Evolutionary conservation across 2,113 vertebrate genomes (phyloP).

Genomic region (Physeter macrocephalus): DNA sequence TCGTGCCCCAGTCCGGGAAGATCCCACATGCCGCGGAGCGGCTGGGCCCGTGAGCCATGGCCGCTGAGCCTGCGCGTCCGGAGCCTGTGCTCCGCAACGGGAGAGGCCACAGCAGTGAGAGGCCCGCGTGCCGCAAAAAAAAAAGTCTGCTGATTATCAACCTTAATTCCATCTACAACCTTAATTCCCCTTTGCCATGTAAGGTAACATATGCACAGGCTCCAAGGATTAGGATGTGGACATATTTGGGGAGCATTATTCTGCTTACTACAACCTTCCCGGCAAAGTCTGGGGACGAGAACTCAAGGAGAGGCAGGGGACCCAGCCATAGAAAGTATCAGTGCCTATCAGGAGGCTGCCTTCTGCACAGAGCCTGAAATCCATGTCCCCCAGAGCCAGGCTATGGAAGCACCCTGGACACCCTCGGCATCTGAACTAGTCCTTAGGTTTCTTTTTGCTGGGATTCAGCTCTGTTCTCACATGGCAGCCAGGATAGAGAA

Average conservation of each 20-base stretch:
- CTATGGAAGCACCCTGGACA: not conserved
- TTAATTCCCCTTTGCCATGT: not conserved
- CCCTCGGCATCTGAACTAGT: not conserved
- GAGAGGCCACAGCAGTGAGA: too few species aligned
- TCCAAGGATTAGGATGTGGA: not conserved
- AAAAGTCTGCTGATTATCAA: too few species aligned
- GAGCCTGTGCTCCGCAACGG: too few species aligned
- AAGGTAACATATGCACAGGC: too few species aligned
- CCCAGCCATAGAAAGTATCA: not conserved
- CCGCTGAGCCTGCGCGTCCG: too few species aligned
- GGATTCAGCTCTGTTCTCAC: not conserved
- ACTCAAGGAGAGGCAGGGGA: not conserved
- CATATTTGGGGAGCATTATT: not conserved
- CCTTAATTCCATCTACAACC: too few species aligned
- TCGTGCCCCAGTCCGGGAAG: too few species aligned
- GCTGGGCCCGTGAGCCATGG: too few species aligned
- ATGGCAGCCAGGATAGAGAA: not conserved
- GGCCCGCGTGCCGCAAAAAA: too few species aligned
- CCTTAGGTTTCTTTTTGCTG: not conserved
- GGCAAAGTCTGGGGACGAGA: not conserved
- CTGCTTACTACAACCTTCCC: not conserved
- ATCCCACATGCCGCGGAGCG: too few species aligned
- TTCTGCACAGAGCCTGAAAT: not conserved
- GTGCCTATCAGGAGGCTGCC: not conserved
- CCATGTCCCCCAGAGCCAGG: accelerated